Evolutionary conservation across 2,113 vertebrate genomes (phyloP), one percentile per base, ranked within the genome.

Genomic region (Probosciger aterrimus): DNA sequence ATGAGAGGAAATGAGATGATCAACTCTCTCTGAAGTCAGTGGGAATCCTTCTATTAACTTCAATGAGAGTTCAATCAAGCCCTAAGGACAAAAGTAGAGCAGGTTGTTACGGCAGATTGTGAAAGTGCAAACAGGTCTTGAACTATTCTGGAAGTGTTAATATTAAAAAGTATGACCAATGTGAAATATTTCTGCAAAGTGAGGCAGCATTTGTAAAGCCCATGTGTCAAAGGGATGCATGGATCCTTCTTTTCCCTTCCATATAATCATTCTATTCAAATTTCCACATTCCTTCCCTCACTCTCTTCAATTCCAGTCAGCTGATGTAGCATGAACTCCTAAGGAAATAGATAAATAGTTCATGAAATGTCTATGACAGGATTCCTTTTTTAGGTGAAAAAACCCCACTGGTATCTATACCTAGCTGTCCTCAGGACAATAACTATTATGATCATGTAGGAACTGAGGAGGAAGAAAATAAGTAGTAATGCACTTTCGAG

Each of bases 1-100:
- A 49, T 41, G 57, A 92, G 77, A 78, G 49, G 71, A 78, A 43
- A 59, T 50, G 65, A 70, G 11, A 59, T 84, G 41, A 91, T 57
- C 91, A 83, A 15, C 88, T 82, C 14, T 4, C 31, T 87, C 81
- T 95, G 39, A 84, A 96, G 52, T 43, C 83, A 86, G 33, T 64
- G 47, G 27, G 77, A 96, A 86, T 78, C 60, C 86, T 90, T 77
- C 86, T 88, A 78, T 60, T 68, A 88, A 94, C 50, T 79, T 94
- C 59, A 94, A n/a, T 53, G 39, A 77, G 68, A 76, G 64, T 59
- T 94, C 90, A 88, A 12, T 62, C 43, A 96, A 96, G 55, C 65
- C 88, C 77, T 82, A 64, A 88, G 68, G 47, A 96, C 82, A 95
- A 81, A 80, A 93, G 50, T 25, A 92, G 33, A 90, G 23, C 43